Evolutionary conservation across 2,113 vertebrate species (phyloP).

Genomic region (Dinomys branickii): DNA sequence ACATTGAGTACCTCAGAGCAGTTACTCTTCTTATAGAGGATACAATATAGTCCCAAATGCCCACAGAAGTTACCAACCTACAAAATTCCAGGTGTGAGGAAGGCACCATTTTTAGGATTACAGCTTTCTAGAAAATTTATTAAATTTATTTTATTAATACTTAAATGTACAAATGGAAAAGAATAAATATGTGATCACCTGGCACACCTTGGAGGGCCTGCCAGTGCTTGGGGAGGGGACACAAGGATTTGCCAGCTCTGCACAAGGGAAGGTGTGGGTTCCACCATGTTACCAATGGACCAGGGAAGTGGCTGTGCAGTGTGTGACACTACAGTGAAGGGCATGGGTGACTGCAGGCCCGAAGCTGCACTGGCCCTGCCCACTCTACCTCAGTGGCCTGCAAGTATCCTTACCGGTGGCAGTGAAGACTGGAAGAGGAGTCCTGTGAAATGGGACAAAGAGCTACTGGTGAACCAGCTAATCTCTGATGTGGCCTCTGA

Average conservation of each 20-base stretch:
- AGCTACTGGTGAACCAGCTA: neutral
- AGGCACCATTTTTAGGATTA: neutral
- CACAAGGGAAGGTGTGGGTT: neutral
- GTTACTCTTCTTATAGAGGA: neutral
- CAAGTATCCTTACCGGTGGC: neutral
- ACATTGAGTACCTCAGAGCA: neutral
- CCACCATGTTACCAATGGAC: neutral
- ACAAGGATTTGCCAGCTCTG: neutral
- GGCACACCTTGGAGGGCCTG: neutral
- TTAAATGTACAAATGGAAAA: neutral
- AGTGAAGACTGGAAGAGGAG: neutral
- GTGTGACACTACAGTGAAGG: neutral
- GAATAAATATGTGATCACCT: slow-evolving; percentile 57
- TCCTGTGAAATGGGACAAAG: neutral
- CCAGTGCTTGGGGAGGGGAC: neutral
- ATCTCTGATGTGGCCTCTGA: rapidly evolving
- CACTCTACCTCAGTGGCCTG: neutral
- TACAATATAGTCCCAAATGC: rapidly evolving
- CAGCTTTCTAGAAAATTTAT: slow-evolving; percentile 63
- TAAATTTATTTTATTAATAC: slow-evolving; percentile 62
- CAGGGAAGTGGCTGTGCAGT: neutral
- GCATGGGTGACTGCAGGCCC: neutral
- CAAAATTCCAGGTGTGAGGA: neutral
- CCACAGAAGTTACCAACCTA: rapidly evolving
- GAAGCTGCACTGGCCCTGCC: neutral